phyloP scores from a whole-genome alignment of 2,888 invertebrate genomes.

The Limnephilus auricula region DNA sequence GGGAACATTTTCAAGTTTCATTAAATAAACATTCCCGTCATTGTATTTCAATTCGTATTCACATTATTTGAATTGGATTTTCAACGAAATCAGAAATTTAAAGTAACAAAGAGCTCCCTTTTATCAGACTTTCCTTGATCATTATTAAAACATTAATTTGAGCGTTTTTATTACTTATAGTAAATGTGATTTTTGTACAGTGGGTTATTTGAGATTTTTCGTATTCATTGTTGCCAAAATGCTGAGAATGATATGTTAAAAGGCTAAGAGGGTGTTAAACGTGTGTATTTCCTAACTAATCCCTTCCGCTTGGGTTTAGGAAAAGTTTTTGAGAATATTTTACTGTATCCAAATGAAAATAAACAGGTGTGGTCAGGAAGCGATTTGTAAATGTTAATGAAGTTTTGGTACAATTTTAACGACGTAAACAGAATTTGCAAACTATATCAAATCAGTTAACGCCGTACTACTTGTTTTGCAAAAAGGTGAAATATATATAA shows the following conservation, averaged over 20 bases:
- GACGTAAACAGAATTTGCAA: neutral
- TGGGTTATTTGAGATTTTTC: neutral
- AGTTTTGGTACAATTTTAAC: neutral
- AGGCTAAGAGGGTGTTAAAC: neutral
- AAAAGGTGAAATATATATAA: neutral
- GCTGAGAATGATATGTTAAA: neutral
- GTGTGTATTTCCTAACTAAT: neutral
- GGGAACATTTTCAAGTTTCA: conserved; percentile 22
- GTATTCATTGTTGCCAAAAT: neutral
- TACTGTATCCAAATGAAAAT: neutral
- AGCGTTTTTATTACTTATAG: neutral
- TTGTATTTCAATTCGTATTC: neutral
- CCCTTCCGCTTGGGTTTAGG: neutral
- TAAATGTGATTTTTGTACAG: neutral
- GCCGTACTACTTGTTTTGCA: neutral
- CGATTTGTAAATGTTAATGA: neutral
- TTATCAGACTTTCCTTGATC: neutral
- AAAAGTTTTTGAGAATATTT: neutral
- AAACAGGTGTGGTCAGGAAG: neutral
- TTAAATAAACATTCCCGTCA: conserved; percentile 17
- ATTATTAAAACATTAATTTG: neutral
- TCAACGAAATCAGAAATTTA: neutral
- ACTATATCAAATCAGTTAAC: neutral
- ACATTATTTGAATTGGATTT: neutral
- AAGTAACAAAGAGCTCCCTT: neutral